phyloP scores from a whole-genome alignment of 1,140 invertebrate species.

The Drosophila trapezifrons region DNA sequence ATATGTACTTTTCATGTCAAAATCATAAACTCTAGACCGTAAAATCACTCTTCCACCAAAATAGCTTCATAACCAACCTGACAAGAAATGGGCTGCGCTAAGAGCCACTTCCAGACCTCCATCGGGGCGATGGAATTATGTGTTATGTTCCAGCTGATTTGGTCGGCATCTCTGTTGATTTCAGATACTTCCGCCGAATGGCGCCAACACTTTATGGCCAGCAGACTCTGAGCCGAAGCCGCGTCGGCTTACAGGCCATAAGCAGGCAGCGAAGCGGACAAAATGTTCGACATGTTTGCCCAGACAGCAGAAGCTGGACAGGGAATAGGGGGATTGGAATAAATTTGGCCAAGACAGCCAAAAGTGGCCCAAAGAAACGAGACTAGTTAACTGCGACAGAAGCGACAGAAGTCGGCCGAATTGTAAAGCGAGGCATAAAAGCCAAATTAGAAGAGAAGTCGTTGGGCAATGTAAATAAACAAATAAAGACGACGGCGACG shows the following conservation, averaged over 20 bases:
- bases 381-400: conserved; percentile 60
- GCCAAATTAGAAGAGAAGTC: conserved; percentile 62
- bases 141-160: conserved; percentile 47
- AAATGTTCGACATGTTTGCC: conserved; percentile 76
- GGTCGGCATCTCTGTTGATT: conserved; percentile 48
- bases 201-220: conserved; percentile 67
- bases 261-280: conserved; percentile 63
- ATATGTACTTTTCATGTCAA: too few relatives aligned
- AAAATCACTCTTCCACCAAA: not conserved
- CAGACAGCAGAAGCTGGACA: conserved; percentile 36
- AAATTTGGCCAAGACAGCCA: conserved; percentile 44
- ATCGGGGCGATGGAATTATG: not conserved
- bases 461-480: conserved; percentile 64
- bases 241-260: conserved; percentile 50
- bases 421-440: conserved; percentile 71
- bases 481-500: conserved; percentile 43
- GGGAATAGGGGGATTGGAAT: conserved; percentile 11
- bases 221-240: conserved; percentile 29
- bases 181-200: conserved; percentile 38
- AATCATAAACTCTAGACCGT: not conserved
- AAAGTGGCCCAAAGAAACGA: conserved; percentile 46
- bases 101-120: not conserved
- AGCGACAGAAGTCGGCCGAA: conserved; percentile 35
- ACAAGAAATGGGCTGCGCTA: not conserved
- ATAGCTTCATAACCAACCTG: conserved; percentile 4